Percentiles rank a stretch among this genome's conserved stretches.
Conservation (phyloP, 2,113 vertebrate genomes). For the Heterocephalus glaber region DNA sequence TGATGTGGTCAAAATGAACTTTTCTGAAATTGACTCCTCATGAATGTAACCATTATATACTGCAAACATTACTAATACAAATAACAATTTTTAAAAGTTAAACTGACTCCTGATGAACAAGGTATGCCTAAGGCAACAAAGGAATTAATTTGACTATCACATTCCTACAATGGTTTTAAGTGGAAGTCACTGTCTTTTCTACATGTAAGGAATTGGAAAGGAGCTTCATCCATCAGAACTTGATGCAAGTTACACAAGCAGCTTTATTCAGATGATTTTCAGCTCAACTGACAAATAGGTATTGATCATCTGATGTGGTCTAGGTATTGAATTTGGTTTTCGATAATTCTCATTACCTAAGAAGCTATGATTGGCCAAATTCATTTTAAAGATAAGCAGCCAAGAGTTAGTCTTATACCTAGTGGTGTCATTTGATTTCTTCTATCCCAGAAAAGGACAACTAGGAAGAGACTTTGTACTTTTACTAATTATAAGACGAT, state of each 20-base stretch:
- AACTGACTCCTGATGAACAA: not conserved
- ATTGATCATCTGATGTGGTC: not conserved
- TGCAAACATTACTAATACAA: not conserved
- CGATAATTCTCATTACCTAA: not conserved
- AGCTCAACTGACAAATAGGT: not conserved
- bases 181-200: conserved; percentile 17
- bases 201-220: not conserved
- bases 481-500: not conserved
- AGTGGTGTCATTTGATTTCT: not conserved
- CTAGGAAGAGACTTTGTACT: not conserved
- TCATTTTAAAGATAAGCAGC: not conserved
- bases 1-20: not conserved
- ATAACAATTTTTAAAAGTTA: not conserved
- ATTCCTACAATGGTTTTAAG: conserved; percentile 31
- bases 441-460: not conserved
- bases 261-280: conserved; percentile 25
- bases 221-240: not conserved
- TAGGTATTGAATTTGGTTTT: not conserved
- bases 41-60: not conserved
- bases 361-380: not conserved
- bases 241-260: not conserved
- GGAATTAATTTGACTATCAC: not conserved
- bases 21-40: not conserved
- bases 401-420: not conserved
- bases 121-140: not conserved